Evolutionary conservation across 2,113 vertebrate genomes (phyloP), one percentile per base, ranked within the genome.

Genomic region (Penelope pileata): DNA sequence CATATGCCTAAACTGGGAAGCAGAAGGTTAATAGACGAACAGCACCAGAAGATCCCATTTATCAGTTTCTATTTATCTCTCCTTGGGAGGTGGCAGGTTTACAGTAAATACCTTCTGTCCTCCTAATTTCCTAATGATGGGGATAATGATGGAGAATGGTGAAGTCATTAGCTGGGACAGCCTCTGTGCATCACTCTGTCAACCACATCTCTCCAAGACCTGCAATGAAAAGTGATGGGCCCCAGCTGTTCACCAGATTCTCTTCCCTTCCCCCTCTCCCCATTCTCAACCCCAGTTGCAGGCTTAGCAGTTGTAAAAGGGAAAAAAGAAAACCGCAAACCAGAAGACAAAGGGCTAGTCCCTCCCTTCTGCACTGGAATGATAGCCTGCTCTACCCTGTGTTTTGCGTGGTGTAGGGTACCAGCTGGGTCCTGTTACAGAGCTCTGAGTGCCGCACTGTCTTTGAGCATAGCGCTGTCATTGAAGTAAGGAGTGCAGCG

Each of bases 51-150:
- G 98, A 98, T 98, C 98, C 96, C 99, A 99, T 99, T 99, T 99
- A 99, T 99, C 99, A 99, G 99, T 98, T 99, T 99, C 99, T 99
- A 99, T 99, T 99, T 99, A 99, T 99, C 99, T 99, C 99, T 99
- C 99, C 99, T 99, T 99, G 99, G 99, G 99, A 99, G 99, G 99
- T 99, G 99, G 99, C 99, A 99, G 99, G 98, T 99, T 99, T 99
- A 99, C 99, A 99, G 99, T 99, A 99, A 99, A 99, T 99, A 99
- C 99, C 99, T 99, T 99, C 99, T 99, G 99, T 99, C 99, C 99
- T 98, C 97, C 98, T 99, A 99, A 99, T 99, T 99, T 99, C 98
- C 99, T 99, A 99, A 99, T 99, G 99, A 99, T 99, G 98, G 98
- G 98, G 98, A 99, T 99, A 99, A 99, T 99, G 99, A 99, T 98